Evolutionary conservation across 2,113 vertebrate genomes (phyloP).

Genomic region (Microcebus griseorufus): DNA sequence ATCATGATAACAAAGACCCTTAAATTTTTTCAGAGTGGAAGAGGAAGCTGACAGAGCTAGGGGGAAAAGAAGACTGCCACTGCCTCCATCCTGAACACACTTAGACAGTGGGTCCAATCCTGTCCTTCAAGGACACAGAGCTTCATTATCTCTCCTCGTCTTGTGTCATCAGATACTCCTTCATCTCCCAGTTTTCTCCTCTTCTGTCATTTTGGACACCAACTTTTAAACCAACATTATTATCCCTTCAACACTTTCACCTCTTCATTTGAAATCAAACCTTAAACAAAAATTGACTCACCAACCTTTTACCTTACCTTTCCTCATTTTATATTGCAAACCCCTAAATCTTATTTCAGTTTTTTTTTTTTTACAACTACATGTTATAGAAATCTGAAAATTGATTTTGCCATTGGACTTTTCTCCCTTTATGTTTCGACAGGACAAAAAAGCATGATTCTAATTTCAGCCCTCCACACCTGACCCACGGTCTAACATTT

Average conservation of each 20-base stretch:
- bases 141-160: not conserved
- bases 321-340: constrained; percentile 15
- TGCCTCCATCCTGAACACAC: not conserved
- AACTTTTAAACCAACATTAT: constrained; percentile 34
- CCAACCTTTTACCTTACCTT: not conserved
- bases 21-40: not conserved
- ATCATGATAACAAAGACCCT: not conserved
- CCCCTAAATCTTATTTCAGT: not conserved
- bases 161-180: not conserved
- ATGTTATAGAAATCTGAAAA: not conserved
- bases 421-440: not conserved
- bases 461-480: not conserved
- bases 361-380: not conserved
- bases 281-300: constrained; percentile 23
- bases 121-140: not conserved
- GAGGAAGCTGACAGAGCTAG: not conserved
- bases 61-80: not conserved
- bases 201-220: not conserved
- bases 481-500: not conserved
- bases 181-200: not conserved
- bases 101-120: not conserved
- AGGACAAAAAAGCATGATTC: not conserved
- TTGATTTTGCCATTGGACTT: not conserved
- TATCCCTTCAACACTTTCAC: not conserved
- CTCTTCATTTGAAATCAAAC: constrained; percentile 36